A percentile compares a stretch with the other conserved stretches of the same genome.
Evolutionary conservation across 1,140 invertebrate species (phyloP).

Genomic region (Diploscapter pachys): DNA sequence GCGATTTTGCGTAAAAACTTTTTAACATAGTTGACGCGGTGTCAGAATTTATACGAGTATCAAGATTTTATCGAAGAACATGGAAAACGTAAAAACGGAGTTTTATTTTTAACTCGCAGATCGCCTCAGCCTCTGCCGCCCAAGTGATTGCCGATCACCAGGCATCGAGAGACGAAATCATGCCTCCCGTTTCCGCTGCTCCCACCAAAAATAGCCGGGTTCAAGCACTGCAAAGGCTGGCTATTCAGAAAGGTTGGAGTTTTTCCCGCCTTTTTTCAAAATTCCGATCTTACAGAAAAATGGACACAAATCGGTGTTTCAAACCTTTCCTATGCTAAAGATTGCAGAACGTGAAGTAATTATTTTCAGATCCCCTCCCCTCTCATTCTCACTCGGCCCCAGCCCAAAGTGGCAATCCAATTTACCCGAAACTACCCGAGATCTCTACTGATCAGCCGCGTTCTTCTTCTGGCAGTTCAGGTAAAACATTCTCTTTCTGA

Average conservation of each 20-base stretch:
- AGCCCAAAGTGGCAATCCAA: slow-evolving; percentile 26
- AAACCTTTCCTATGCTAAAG: background rate
- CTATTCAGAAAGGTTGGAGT: slow-evolving; percentile 31
- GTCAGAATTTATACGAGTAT: too few relatives aligned
- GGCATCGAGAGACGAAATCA: slow-evolving; percentile 25
- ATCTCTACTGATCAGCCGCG: slow-evolving; percentile 26
- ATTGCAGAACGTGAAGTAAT: background rate
- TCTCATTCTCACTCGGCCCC: slow-evolving; percentile 2
- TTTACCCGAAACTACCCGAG: slow-evolving; percentile 29
- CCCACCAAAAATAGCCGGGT: slow-evolving; percentile 33
- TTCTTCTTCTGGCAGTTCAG: slow-evolving; percentile 1
- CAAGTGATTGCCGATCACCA: slow-evolving; percentile 28
- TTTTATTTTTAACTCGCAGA: slow-evolving; percentile 11
- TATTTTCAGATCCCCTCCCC: slow-evolving; percentile 27
- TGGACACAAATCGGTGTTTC: background rate
- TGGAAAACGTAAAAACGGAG: background rate
- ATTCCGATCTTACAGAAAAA: background rate
- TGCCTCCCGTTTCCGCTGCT: slow-evolving; percentile 30
- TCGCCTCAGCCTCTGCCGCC: slow-evolving; percentile 9
- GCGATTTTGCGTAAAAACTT: too few relatives aligned
- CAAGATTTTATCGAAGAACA: too few relatives aligned
- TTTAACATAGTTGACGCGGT: too few relatives aligned
- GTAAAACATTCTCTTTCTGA: slow-evolving; percentile 1
- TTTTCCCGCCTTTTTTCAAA: background rate
- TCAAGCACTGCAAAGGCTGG: slow-evolving; percentile 31